Conservation (phyloP, 2,113 vertebrate genomes). For the Jacana jacana region DNA sequence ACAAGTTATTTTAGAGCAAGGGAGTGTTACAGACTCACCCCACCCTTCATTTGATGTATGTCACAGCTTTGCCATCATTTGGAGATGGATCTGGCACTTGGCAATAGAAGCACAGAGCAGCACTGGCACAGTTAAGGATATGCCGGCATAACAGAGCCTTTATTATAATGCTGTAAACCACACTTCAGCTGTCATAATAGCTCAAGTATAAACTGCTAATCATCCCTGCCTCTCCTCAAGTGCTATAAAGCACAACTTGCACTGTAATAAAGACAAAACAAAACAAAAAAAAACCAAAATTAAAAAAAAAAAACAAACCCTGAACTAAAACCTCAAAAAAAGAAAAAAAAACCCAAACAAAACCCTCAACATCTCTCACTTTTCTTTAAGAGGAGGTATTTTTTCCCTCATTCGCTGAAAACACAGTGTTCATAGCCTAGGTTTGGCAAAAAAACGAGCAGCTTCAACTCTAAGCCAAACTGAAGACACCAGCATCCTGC, state of each 20-base stretch:
- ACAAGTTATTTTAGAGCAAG: neutral
- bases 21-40: neutral
- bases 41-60: neutral
- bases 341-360: neutral
- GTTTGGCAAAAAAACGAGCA: neutral
- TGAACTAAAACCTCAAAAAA: no score
- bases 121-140: neutral
- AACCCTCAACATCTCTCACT: neutral
- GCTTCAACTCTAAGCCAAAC: neutral
- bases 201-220: neutral
- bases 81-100: neutral
- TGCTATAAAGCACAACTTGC: neutral
- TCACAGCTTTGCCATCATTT: neutral
- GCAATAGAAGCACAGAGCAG: neutral
- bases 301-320: no score
- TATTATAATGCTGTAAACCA: neutral
- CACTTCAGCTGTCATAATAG: neutral
- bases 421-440: neutral
- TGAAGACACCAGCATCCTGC: neutral
- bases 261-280: neutral
- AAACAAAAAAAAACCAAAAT: no score
- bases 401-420: neutral
- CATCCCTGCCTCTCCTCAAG: neutral
- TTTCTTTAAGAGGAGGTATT: neutral
- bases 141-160: neutral